Conservation (phyloP, 2,797 vertebrate species). For the Oreonectes daqikongensis region DNA sequence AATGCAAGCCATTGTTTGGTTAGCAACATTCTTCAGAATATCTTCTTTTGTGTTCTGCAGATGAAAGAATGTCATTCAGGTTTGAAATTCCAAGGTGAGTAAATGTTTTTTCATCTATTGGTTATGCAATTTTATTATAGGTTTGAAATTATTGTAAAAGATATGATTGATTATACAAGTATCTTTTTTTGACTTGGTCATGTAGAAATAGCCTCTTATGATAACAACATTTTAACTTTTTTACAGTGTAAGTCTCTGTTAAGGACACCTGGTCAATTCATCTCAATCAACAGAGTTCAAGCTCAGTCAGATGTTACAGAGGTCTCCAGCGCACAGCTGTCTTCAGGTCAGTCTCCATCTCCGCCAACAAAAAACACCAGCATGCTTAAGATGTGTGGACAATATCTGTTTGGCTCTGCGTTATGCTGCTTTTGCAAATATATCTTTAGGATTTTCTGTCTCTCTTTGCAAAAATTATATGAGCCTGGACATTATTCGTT, state of each 20-base stretch:
- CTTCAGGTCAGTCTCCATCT: not conserved
- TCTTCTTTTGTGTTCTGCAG: no score
- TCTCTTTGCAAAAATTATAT: slow-evolving; percentile 11
- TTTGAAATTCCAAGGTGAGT: no score
- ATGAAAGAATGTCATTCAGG: no score
- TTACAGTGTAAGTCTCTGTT: not conserved
- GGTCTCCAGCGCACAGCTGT: not conserved
- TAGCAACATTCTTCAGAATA: no score
- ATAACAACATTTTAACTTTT: not conserved
- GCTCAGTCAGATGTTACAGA: slow-evolving; percentile 2
- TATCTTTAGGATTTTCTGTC: slow-evolving; percentile 10
- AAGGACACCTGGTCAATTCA: slow-evolving; percentile 2
- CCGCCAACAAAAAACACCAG: slow-evolving; percentile 5
- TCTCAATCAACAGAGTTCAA: slow-evolving; percentile 9
- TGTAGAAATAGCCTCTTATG: not conserved
- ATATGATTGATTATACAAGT: no score
- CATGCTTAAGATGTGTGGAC: slow-evolving; percentile 1
- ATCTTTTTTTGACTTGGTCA: not conserved
- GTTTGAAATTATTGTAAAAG: no score
- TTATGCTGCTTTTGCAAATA: slow-evolving; percentile 5
- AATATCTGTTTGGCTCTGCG: slow-evolving; percentile 8
- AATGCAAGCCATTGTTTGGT: no score
- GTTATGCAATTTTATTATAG: no score
- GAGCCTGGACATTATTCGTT: slow-evolving; percentile 6
- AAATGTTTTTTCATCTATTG: no score